Base-by-base conservation (phyloP, 1,140 invertebrate species). In the Aleiodes sp. region DNA sequence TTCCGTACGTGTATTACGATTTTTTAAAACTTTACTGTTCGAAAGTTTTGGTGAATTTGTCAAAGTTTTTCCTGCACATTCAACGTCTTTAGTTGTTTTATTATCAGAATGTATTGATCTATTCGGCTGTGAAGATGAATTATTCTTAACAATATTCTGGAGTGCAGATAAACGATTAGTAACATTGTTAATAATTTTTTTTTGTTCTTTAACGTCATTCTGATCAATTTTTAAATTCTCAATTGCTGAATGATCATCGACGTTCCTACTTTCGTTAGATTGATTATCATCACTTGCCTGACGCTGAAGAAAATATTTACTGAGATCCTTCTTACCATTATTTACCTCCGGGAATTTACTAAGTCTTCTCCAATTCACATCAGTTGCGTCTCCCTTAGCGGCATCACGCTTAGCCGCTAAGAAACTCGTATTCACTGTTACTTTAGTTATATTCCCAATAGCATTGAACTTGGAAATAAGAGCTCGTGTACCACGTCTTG, bases 401-500 rank as follows among this genome's bases (percentile, higher is more conserved):
- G 9, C 46, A 60, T 19, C 37, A 31, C 26, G 65, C 66, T 60
- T 76, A 77, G 72, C 73, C 80, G 2, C 79, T 75, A 88, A 87
- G 73, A 88, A 88, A 28, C 78, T 82, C 0, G 85, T 75, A 68
- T 88, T 87, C 2, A 90, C 87, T 0, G 87, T 88, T 1, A 88
- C 85, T 74, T 87, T 88, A 0, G 88, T 88, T 1, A 89, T 88
- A 60, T 88, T 89, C 9, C 88, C 87, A 41, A 90, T 88, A 0
- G 89, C 88, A 72, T 91, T 91, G 75, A 91, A 91, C 77, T 91
- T 88, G 0, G 89, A 89, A 37, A 91, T 90, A 7, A 91, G 75
- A 56, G 90, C 89, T 63, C 85, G 80, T 0, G 89, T 86, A 2
- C 86, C 87, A 59, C 81, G 82, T 69, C 84, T 79, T 29, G 87